Evolutionary conservation across 2,113 vertebrate genomes (phyloP).

Genomic region (Lonchura striata): DNA sequence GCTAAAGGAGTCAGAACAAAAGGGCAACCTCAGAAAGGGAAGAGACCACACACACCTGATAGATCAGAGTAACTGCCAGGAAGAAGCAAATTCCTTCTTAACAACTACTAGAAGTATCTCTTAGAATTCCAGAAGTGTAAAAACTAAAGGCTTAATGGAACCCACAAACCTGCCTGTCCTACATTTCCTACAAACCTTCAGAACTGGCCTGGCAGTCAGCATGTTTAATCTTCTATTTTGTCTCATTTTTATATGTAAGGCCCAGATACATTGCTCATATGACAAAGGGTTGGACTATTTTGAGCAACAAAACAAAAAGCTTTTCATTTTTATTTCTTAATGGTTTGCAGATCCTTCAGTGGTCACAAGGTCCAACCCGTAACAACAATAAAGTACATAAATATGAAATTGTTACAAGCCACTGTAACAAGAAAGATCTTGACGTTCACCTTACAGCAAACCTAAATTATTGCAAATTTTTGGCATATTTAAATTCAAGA

Average conservation of each 20-base stretch:
- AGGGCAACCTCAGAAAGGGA: conserved; percentile 12
- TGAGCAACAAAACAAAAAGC: background rate
- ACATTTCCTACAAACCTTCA: background rate
- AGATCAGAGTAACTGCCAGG: background rate
- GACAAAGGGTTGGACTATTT: background rate
- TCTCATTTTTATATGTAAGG: background rate
- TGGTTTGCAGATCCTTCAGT: background rate
- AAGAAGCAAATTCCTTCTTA: conserved; percentile 28
- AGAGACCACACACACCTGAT: conserved; percentile 60
- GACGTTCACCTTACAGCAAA: background rate
- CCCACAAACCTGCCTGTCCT: background rate
- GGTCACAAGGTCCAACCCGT: background rate
- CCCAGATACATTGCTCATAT: background rate
- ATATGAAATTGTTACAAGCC: background rate
- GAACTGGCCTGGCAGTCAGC: background rate
- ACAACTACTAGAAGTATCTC: background rate
- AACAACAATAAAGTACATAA: background rate
- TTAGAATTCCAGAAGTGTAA: background rate
- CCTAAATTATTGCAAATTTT: background rate
- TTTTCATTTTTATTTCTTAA: background rate
- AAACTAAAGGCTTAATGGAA: background rate
- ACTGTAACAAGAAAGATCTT: background rate
- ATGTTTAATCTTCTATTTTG: background rate
- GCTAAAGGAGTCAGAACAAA: conserved; percentile 37
- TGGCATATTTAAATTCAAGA: background rate